Percentiles rank a stretch among this genome's conserved stretches.
Conservation (phyloP, 2,113 vertebrate species). For the Xerus inauris region DNA sequence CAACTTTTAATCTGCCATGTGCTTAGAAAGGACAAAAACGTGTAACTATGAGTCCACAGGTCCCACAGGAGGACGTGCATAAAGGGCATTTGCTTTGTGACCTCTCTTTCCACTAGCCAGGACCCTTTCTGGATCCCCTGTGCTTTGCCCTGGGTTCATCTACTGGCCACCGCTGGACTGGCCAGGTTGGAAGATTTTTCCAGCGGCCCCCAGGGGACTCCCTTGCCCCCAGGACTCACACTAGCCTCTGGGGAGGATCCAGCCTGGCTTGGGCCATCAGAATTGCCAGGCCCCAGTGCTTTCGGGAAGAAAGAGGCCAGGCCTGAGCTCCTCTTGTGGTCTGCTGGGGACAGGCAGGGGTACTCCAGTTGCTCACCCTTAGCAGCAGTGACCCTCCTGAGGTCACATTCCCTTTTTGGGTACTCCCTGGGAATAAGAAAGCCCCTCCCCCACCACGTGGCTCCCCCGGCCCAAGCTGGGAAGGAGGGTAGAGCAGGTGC, state of each 20-base stretch:
- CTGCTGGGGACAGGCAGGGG: not conserved
- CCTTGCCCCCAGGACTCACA: not conserved
- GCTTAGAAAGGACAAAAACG: not conserved
- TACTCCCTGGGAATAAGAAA: not conserved
- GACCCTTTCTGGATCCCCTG: not conserved
- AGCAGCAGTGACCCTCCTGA: not conserved
- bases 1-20: not conserved
- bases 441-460: not conserved
- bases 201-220: not conserved
- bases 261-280: not conserved
- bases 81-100: accelerated
- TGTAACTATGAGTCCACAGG: accelerated
- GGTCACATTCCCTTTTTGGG: not conserved
- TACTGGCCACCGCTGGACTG: not conserved
- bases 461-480: not conserved
- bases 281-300: accelerated
- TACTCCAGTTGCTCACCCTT: too few relatives aligned
- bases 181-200: not conserved
- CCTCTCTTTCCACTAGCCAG: not conserved
- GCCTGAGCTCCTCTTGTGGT: not conserved
- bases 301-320: not conserved
- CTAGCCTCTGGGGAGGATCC: not conserved
- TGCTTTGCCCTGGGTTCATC: accelerated
- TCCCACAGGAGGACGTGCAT: not conserved
- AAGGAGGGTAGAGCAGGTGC: too few relatives aligned